phyloP scores from a whole-genome alignment of 2,797 vertebrate genomes.

The Sebastes iracundus region DNA sequence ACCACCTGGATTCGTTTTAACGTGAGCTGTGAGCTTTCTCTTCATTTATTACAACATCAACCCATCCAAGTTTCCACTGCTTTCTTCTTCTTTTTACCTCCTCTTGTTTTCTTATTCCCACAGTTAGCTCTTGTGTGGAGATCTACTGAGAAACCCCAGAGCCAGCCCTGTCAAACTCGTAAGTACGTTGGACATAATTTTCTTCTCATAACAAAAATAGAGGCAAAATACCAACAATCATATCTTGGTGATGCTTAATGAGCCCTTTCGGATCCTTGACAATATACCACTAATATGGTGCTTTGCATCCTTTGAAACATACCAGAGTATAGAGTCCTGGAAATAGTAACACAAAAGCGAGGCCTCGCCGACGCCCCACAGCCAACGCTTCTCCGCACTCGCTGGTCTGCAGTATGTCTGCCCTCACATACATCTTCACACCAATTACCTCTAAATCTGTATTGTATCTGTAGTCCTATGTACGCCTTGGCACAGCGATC shows the following conservation, averaged over 20 bases:
- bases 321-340: slow-evolving; percentile 58
- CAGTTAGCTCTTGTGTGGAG: slow-evolving; percentile 1
- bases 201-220: slow-evolving; percentile 73
- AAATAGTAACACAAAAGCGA: slow-evolving; percentile 72
- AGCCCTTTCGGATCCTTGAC: slow-evolving; percentile 77
- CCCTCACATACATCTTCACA: slow-evolving; percentile 22
- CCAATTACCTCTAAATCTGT: neutral
- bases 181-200: slow-evolving; percentile 42
- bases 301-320: slow-evolving; percentile 71
- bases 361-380: slow-evolving; percentile 43
- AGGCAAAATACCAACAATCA: slow-evolving; percentile 77
- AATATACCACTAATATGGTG: slow-evolving; percentile 80
- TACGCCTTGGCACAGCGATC: slow-evolving; percentile 8
- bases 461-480: neutral
- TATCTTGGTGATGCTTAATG: slow-evolving; percentile 77
- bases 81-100: slow-evolving; percentile 2
- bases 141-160: slow-evolving; percentile 35
- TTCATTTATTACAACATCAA: slow-evolving; percentile 1
- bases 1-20: slow-evolving; percentile 41
- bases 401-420: neutral
- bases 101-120: slow-evolving; percentile 28
- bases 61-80: slow-evolving; percentile 29
- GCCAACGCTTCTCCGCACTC: slow-evolving; percentile 5
- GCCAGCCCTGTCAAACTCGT: slow-evolving; percentile 33
- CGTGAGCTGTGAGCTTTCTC: slow-evolving; percentile 14